phyloP scores from a whole-genome alignment of 1,140 invertebrate species.

The Trigoniulus corallinus region DNA sequence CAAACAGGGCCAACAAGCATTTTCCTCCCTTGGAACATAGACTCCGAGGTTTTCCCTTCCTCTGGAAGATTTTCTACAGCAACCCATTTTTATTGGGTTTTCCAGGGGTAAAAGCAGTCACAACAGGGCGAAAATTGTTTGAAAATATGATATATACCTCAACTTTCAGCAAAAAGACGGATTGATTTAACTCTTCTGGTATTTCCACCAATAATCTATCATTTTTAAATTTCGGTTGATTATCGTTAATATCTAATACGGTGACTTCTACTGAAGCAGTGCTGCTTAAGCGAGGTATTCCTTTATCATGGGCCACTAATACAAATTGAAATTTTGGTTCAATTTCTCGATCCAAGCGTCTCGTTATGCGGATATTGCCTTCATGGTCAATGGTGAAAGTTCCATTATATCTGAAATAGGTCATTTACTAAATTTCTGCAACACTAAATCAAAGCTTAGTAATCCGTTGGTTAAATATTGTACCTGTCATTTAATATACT shows the following conservation, averaged over 20 bases:
- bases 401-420: conserved; percentile 13
- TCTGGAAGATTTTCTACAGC: too few species aligned
- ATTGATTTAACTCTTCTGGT: conserved; percentile 19
- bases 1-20: too few species aligned
- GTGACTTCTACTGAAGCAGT: conserved; percentile 41
- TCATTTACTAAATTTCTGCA: conserved; percentile 16
- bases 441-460: conserved; percentile 14
- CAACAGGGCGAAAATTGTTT: neutral
- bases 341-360: conserved; percentile 18
- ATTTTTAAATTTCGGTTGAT: conserved; percentile 17
- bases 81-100: too few species aligned
- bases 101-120: neutral
- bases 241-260: conserved; percentile 40
- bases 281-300: conserved; percentile 18
- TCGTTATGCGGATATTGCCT: conserved; percentile 24
- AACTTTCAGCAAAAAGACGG: conserved; percentile 4
- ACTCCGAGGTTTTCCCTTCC: too few species aligned
- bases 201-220: conserved; percentile 16
- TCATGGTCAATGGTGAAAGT: conserved; percentile 26
- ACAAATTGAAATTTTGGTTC: conserved; percentile 26
- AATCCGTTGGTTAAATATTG: neutral
- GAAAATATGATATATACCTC: neutral
- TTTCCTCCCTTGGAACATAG: too few species aligned
- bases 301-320: conserved; percentile 29
- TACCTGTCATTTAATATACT: conserved; percentile 26